Conservation (phyloP, 2,797 vertebrate species). For the Novumbra hubbsi region DNA sequence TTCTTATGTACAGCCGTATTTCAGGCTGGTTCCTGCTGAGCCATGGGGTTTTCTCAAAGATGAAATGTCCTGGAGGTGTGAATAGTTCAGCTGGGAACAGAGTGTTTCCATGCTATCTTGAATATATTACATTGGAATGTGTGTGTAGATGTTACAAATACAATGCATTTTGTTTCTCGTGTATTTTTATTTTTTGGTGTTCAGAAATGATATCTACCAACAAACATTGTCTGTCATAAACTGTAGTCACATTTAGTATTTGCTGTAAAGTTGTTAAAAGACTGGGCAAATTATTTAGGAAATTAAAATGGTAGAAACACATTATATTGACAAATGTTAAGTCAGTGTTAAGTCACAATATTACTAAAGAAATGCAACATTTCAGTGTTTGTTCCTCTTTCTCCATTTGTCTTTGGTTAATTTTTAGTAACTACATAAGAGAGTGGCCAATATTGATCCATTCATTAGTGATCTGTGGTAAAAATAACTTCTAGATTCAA, state of each 20-base stretch:
- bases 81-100: conserved; percentile 46
- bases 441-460: conserved; percentile 33
- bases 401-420: conserved; percentile 32
- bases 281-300: neutral
- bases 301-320: neutral
- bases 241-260: neutral
- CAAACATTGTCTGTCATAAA: neutral
- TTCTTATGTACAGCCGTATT: conserved; percentile 66
- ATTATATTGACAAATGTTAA: neutral
- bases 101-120: neutral
- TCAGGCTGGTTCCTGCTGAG: conserved; percentile 65
- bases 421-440: conserved; percentile 33
- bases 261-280: neutral
- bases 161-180: neutral
- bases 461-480: conserved; percentile 50
- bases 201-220: too few species aligned
- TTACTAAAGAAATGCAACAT: neutral
- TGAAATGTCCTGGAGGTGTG: conserved; percentile 54
- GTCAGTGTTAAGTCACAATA: neutral
- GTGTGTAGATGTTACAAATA: neutral
- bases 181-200: too few species aligned
- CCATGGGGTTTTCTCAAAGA: conserved; percentile 44
- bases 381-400: conserved; percentile 16
- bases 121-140: neutral
- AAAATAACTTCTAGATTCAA: conserved; percentile 15